Base-by-base conservation (phyloP, 2,797 vertebrate genomes). In the Malurus splendens region DNA sequence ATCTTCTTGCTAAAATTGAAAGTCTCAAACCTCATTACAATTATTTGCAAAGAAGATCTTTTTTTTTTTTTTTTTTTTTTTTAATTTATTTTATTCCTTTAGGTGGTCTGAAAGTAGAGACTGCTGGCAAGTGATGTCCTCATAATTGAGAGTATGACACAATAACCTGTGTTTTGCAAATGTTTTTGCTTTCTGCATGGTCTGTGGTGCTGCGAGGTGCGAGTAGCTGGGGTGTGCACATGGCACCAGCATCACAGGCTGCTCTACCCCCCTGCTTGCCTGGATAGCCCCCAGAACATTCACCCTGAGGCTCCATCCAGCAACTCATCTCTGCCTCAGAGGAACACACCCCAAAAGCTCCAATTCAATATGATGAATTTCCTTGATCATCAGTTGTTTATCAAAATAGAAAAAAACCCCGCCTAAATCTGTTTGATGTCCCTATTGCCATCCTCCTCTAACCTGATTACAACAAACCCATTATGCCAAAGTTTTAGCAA, bases 401-500 rank as follows among this genome's bases (percentile, higher is more conserved):
- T 42, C 12, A 61, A 86, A 77, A 60, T n/a, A 85, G 52, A 90
- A 86, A 78, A 44, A 51, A 51, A 74, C 6, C 55, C 10, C 13
- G 18, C 14, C 42, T 27, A 79, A 33, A 95, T 39, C 61, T 56
- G 28, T 71, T 48, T 71, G 55, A 55, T 36, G 30, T 68, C 66
- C 88, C 62, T 76, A 18, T 62, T 77, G 60, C 54, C 57, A 25
- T 51, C 18, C 27, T 90, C 62, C 18, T 79, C 59, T 86, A 87
- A 85, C 28, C 67, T 93, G 62, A 84, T 72, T 65, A 38, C 17
- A 75, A 19, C 25, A 77, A 94, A 84, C 16, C 77, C 39, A 82
- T 93, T 92, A 70, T 57, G 88, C 62, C 10, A 7, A 52, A 62
- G 42, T 59, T 87, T 73, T 90, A 87, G 44, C 64, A 95, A 93